These are phyloP conservation scores for Polypedilum pembai DNA, from an alignment of 1,140 invertebrate genomes.

Conservation along the genomic window DNA sequence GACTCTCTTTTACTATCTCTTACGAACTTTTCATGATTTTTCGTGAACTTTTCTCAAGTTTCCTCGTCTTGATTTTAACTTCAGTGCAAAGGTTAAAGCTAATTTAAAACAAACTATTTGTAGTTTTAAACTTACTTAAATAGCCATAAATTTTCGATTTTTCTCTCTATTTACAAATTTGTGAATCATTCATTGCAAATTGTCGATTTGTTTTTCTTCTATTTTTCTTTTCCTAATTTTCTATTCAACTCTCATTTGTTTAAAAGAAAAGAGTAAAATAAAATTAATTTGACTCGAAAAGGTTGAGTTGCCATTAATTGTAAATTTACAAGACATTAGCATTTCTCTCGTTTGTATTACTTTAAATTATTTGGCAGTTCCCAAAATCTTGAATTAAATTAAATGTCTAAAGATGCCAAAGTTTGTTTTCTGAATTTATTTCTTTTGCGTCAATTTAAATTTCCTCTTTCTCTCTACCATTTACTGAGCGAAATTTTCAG, in stretches of 20 bases:
- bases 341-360: slow-evolving; percentile 28
- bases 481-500: background rate
- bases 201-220: background rate
- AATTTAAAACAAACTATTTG: background rate
- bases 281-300: background rate
- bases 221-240: too few relatives aligned
- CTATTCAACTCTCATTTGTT: too few relatives aligned
- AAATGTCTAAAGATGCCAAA: too few relatives aligned
- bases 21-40: too few relatives aligned
- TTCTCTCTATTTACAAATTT: background rate
- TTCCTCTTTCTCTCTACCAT: background rate
- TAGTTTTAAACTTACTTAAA: slow-evolving; percentile 1
- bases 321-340: slow-evolving; percentile 32
- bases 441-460: background rate
- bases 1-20: too few relatives aligned
- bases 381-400: too few relatives aligned
- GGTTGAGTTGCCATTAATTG: slow-evolving; percentile 34
- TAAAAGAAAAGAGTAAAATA: background rate
- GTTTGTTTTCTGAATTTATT: background rate
- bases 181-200: slow-evolving; percentile 11
- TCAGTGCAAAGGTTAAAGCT: too few relatives aligned
- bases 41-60: too few relatives aligned
- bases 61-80: too few relatives aligned
- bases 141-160: background rate
- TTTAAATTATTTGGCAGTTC: too few relatives aligned